These are phyloP conservation scores for Heteromyza rotundicornis DNA, from an alignment of 2,888 invertebrate species.

Conservation along the genomic window DNA sequence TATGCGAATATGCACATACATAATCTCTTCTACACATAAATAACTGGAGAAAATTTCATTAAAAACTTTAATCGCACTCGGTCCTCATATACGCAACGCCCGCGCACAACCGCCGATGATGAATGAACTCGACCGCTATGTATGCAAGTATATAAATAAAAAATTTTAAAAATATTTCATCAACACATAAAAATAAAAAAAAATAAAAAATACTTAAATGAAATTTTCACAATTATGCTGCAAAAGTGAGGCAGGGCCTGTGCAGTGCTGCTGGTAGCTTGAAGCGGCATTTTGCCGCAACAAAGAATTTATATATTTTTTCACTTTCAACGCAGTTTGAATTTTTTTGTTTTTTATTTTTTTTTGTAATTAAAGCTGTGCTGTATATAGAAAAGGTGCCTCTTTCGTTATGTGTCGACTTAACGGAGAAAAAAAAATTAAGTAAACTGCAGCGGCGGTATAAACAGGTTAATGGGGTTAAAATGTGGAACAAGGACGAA, in stretches of 20 bases:
- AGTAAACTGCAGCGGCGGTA: no score
- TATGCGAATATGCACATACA: no score
- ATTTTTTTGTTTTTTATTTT: no score
- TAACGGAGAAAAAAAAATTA: no score
- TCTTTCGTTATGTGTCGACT: no score
- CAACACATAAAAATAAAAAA: not conserved
- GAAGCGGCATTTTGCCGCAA: no score
- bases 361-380: no score
- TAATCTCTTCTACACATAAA: not conserved
- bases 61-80: not conserved
- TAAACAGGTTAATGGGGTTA: not conserved
- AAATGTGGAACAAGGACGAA: conserved; percentile 3
- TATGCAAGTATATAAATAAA: not conserved
- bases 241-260: not conserved
- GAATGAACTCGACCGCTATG: not conserved
- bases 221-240: not conserved
- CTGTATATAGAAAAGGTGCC: no score
- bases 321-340: no score
- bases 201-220: not conserved
- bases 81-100: not conserved
- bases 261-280: not conserved
- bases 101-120: not conserved
- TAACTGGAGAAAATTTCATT: not conserved
- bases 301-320: no score
- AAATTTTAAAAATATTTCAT: not conserved